Conservation (phyloP, 2,113 vertebrate genomes). For the Chaenocephalus aceratus region DNA sequence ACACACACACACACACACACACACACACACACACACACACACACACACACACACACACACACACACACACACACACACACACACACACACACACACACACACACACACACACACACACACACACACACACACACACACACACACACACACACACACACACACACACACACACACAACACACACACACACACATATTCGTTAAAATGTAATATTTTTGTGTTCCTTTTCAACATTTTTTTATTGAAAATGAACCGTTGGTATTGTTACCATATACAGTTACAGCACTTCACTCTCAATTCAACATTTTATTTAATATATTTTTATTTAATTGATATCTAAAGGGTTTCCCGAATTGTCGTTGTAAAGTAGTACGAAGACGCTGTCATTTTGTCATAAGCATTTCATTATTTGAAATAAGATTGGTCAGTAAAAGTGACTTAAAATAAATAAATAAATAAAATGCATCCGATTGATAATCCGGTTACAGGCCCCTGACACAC, state of each 20-base stretch:
- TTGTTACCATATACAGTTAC: not conserved
- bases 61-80: conserved; percentile 13
- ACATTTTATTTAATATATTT: too few relatives aligned
- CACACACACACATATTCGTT: too few relatives aligned
- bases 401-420: not conserved
- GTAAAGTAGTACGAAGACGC: not conserved
- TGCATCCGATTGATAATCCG: too few relatives aligned
- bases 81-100: conserved; percentile 19
- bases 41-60: conserved; percentile 21
- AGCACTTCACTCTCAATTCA: not conserved
- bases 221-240: too few relatives aligned
- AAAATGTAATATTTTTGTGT: too few relatives aligned
- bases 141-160: conserved; percentile 33
- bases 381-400: conserved; percentile 12
- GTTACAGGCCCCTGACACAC: too few relatives aligned
- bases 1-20: conserved; percentile 16
- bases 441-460: too few relatives aligned
- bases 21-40: conserved; percentile 18
- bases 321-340: not conserved
- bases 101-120: conserved; percentile 20
- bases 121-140: not conserved
- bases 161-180: conserved; percentile 17
- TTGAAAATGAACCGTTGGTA: too few relatives aligned
- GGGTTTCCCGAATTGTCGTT: not conserved
- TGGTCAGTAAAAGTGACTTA: too few relatives aligned